Percentiles rank a stretch among this genome's conserved stretches.
These are phyloP conservation scores for Pinna nobilis DNA, from an alignment of 1,140 invertebrate species.

Conservation along the genomic window DNA sequence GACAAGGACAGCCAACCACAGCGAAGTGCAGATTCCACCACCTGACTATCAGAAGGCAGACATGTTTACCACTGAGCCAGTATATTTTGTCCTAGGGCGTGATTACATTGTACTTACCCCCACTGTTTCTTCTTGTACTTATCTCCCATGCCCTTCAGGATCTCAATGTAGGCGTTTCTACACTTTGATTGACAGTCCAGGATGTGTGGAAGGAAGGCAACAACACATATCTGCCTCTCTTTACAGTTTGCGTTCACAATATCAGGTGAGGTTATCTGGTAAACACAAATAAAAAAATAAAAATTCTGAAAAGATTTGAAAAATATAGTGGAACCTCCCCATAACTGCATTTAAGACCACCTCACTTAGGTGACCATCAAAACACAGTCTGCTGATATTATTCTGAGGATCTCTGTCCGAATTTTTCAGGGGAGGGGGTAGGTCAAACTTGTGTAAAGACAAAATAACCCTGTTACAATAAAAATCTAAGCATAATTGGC, in stretches of 20 bases:
- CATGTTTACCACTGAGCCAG: no score
- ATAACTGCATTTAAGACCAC: neutral
- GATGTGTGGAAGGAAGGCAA: constrained; percentile 96
- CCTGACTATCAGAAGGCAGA: no score
- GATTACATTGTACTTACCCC: constrained; percentile 87
- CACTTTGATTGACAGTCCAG: constrained; percentile 97
- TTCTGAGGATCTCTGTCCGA: no score
- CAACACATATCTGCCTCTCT: constrained; percentile 92
- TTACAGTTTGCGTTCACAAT: constrained; percentile 86
- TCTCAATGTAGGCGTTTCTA: constrained; percentile 90
- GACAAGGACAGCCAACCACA: no score
- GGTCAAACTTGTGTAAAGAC: no score
- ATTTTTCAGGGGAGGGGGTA: no score
- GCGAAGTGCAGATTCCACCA: no score
- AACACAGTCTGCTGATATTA: no score
- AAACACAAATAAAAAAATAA: constrained; percentile 16
- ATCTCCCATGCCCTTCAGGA: constrained; percentile 86
- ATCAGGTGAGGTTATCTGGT: constrained; percentile 77
- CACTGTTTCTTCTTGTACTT: constrained; percentile 97
- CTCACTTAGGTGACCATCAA: neutral
- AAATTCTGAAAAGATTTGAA: no score
- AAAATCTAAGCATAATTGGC: no score
- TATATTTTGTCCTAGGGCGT: no score
- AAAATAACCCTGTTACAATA: no score
- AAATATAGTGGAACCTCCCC: neutral